Evolutionary conservation across 2,888 invertebrate genomes (phyloP), one percentile per base, ranked within the genome.

Genomic region (Amphipoea lucens): DNA sequence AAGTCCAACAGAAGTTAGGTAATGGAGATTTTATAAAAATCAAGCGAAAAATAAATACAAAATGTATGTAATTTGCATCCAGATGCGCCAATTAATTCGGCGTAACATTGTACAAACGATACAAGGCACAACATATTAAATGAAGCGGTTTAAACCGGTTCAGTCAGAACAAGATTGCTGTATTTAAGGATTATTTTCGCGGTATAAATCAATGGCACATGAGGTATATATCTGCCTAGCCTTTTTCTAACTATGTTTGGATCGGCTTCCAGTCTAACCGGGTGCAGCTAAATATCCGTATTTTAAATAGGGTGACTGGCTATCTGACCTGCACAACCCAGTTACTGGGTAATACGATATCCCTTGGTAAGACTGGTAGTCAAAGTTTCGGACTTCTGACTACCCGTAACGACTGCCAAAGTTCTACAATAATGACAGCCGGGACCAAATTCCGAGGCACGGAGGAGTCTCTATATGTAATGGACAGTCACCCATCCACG

Each of bases 201-300:
- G 45, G 63, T 62, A 81, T 76, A 87, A 85, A 82, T 78, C 78
- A 90, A 90, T 90, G 90, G 89, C 65, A 89, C 89, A 91, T 90
- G 89, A 92, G n/a, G n/a, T n/a, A n/a, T n/a, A n/a, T n/a, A n/a
- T 54, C 54, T 54, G 2, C 54, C 54, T 20, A 54, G 9, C 54
- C 7, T 54, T 54, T 54, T 54, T 2, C 23, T 9, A 57, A 23
- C 23, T 23, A 57, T 23, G 23, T 23, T 23, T 9, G 54, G 9
- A 9, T 20, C 20, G 20, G 20, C 54, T 54, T 54, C 54, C 54
- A 57, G 54, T 23, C 54, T 57, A 57, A 57, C 23, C 9, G 23
- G 23, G 23, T 23, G 54, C 54, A 9, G 54, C 23, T 9, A 23
- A 57, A 23, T 48, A 48, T 5, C 48, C 14, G 14, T 14, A 14